phyloP scores from a whole-genome alignment of 2,888 invertebrate species.

The Troides helena region DNA sequence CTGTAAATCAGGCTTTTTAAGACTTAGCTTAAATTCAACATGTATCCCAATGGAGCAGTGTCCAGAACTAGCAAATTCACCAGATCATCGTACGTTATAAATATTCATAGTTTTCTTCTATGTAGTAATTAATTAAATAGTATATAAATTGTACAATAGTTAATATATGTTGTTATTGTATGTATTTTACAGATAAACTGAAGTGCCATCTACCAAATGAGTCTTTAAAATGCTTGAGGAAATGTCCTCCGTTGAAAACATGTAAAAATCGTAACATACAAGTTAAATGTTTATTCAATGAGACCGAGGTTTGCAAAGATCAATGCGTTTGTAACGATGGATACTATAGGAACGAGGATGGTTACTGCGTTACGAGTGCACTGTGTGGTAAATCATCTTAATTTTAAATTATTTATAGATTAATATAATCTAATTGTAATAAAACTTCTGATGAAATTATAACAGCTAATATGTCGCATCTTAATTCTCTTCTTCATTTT shows the following conservation, averaged over 20 bases:
- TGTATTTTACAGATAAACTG: neutral
- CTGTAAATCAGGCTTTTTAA: conserved; percentile 23
- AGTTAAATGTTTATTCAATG: conserved; percentile 4
- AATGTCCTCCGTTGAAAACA: conserved; percentile 15
- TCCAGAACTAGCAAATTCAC: conserved; percentile 15
- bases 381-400: conserved; percentile 19
- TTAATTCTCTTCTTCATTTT: no score
- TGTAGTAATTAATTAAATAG: no score
- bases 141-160: no score
- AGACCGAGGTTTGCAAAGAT: conserved; percentile 8
- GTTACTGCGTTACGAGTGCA: conserved; percentile 20
- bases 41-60: conserved; percentile 20
- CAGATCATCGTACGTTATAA: conserved; percentile 10
- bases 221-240: conserved; percentile 5
- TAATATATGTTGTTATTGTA: neutral
- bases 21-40: conserved; percentile 14
- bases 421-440: neutral
- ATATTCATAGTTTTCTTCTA: neutral
- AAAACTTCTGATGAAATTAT: neutral
- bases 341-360: conserved; percentile 15
- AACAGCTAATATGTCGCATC: no score
- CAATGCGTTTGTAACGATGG: conserved; percentile 18
- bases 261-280: conserved; percentile 17
- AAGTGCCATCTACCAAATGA: conserved; percentile 2
- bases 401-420: neutral